Evolutionary conservation across 2,888 invertebrate genomes (phyloP), one percentile per base, ranked within the genome.

Genomic region (Andricus quercusramuli): DNA sequence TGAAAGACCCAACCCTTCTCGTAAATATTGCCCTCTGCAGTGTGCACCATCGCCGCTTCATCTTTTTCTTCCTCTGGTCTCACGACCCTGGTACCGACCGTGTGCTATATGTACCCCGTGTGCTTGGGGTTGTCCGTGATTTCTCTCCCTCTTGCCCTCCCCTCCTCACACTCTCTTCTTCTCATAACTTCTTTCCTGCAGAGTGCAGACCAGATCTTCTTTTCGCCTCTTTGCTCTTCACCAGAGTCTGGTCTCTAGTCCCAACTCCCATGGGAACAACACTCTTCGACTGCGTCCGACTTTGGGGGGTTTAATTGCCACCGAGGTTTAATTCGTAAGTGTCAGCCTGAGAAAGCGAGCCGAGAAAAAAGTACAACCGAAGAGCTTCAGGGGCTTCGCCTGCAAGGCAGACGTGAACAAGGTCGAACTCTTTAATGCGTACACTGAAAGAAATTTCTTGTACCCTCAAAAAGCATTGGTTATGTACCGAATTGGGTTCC

Each of bases 251-350:
- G 51, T n/a, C 74, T 56, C 56, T 74, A 74, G 74, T 74, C 51
- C 56, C 74, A 56, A 74, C 56, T 74, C 32, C 56, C 74, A 74
- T 74, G 74, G 74, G 74, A 74, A 74, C 74, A 56, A 17, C 51
- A 29, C 25, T 74, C 51, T 29, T 51, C 32, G 9, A 37, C 37
- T 74, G 51, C 11, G 51, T 74, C 56, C 32, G 56, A 74, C 74
- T 87, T 87, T 87, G 83, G 87, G 88, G 85, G 86, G 84, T 90
- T 91, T 91, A 92, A 91, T 92, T 91, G 90, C 90, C 87, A 87
- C 84, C 86, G 88, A 86, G 86, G 89, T 90, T 91, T 92, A 91
- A 92, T 91, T 91, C 88, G 88, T 83, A 86, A 90, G 89, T 90
- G 90, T 89, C 90, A 89, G 90, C 87, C 86, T 87, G 89, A 87